Conservation (phyloP, 2,113 vertebrate species). For the Podarcis cretensis region DNA sequence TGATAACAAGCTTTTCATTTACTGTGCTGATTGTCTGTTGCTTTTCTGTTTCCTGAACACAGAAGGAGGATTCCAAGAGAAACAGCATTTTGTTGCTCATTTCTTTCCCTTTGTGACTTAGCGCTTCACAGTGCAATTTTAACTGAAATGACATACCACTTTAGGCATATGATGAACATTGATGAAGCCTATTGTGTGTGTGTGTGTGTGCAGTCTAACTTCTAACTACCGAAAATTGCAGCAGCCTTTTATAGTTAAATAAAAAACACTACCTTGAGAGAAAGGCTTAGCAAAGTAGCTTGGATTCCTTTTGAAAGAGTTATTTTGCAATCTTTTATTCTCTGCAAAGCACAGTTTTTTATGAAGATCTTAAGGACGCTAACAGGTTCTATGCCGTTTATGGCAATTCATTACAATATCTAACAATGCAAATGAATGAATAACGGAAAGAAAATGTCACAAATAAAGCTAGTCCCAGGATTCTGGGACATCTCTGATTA, state of each 20-base stretch:
- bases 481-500: conserved; percentile 56
- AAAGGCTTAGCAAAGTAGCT: not conserved
- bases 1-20: conserved; percentile 41
- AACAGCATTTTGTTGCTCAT: conserved; percentile 31
- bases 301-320: not conserved
- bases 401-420: not conserved
- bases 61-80: conserved; percentile 34
- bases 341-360: not conserved
- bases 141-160: conserved; percentile 15
- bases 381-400: conserved; percentile 5
- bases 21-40: conserved; percentile 23
- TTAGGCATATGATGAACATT: not conserved
- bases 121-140: conserved; percentile 20
- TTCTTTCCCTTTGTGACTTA: conserved; percentile 38
- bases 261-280: not conserved
- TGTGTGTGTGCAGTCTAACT: not conserved
- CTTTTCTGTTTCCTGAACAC: conserved; percentile 23
- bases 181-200: not conserved
- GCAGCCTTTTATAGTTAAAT: conserved; percentile 4
- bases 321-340: not conserved
- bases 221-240: conserved; percentile 9
- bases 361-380: not conserved
- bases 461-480: not conserved
- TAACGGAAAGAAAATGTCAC: not conserved
- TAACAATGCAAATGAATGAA: conserved; percentile 1